A percentile compares a stretch with the other conserved stretches of the same genome.
Evolutionary conservation across 2,797 vertebrate species (phyloP).

Genomic region (Myiotriccus ornatus): DNA sequence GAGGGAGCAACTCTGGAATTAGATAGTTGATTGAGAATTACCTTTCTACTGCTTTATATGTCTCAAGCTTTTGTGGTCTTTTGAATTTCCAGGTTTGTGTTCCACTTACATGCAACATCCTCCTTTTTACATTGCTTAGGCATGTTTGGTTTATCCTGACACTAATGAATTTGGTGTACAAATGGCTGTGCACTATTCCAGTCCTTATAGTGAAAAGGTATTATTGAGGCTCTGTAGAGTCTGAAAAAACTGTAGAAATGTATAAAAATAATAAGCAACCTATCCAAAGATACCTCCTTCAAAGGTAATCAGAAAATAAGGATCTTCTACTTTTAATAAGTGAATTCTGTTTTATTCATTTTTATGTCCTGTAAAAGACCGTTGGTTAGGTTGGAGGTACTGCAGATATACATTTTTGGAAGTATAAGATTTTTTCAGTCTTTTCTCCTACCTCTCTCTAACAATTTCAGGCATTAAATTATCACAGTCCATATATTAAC

Average conservation of each 20-base stretch:
- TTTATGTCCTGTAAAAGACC: background rate
- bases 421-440: background rate
- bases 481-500: background rate
- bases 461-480: background rate
- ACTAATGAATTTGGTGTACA: background rate
- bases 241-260: background rate
- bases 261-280: background rate
- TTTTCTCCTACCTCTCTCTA: background rate
- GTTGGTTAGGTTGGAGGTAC: background rate
- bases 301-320: background rate
- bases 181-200: background rate
- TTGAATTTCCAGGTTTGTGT: background rate
- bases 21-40: background rate
- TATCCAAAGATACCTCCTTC: background rate
- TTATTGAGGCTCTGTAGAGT: background rate
- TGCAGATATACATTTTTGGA: background rate
- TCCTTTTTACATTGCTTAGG: background rate
- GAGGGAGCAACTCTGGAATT: background rate
- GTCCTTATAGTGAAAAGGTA: background rate
- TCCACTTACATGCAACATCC: background rate
- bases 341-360: background rate
- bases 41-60: background rate
- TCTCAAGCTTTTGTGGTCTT: background rate
- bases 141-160: background rate
- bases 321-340: background rate